Percentiles rank a stretch among this genome's conserved stretches.
phyloP scores from a whole-genome alignment of 2,888 invertebrate species.

The Drosophila testacea region DNA sequence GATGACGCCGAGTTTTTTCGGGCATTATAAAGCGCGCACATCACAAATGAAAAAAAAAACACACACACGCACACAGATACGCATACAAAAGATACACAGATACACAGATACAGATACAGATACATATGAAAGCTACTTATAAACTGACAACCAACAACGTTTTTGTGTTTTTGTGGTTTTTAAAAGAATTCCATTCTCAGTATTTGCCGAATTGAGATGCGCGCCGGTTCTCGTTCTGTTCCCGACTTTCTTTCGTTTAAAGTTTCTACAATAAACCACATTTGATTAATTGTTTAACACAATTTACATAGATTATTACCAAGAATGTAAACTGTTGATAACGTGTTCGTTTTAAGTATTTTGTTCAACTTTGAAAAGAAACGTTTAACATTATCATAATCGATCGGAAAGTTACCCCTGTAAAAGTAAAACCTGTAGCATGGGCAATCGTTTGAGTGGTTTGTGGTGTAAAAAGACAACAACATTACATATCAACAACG shows the following conservation, averaged over 20 bases:
- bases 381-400: constrained; percentile 28
- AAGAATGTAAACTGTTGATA: constrained; percentile 24
- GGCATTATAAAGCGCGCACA: constrained; percentile 48
- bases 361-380: not conserved
- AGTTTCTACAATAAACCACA: not conserved
- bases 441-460: constrained; percentile 84
- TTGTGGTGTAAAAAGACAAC: constrained; percentile 84
- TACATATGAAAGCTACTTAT: constrained; percentile 60
- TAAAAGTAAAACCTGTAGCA: constrained; percentile 69
- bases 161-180: constrained; percentile 76
- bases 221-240: constrained; percentile 66
- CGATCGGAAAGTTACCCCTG: constrained; percentile 10
- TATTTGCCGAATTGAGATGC: constrained; percentile 83
- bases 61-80: constrained; percentile 24
- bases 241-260: not conserved
- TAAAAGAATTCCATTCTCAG: constrained; percentile 81
- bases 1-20: constrained; percentile 54
- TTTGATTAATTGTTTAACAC: constrained; percentile 21
- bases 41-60: constrained; percentile 35
- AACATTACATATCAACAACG: constrained; percentile 62
- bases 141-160: constrained; percentile 66
- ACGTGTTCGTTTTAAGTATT: not conserved
- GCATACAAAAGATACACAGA: constrained; percentile 16
- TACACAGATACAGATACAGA: constrained; percentile 11
- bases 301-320: constrained; percentile 1